Evolutionary conservation across 2,113 vertebrate genomes (phyloP).

Genomic region (Turnix velox): DNA sequence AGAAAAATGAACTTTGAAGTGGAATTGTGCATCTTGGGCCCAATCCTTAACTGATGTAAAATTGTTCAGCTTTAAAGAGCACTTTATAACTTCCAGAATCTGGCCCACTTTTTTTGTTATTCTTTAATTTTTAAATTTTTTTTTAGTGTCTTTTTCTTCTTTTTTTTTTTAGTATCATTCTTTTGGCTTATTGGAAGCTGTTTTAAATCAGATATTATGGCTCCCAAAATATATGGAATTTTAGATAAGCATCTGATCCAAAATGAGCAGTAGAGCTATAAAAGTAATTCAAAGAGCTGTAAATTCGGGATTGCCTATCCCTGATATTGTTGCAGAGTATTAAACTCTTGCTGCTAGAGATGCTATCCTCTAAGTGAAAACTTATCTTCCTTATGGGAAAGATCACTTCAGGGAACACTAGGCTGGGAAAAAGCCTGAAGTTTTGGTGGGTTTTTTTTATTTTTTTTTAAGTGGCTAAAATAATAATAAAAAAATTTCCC

Average conservation of each 20-base stretch:
- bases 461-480: background rate
- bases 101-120: background rate
- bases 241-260: slow-evolving; percentile 44
- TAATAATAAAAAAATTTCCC: background rate
- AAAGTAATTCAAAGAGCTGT: slow-evolving; percentile 49
- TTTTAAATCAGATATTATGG: slow-evolving; percentile 36
- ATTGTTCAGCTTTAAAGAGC: background rate
- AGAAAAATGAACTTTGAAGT: background rate
- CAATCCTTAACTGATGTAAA: background rate
- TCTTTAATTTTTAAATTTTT: background rate
- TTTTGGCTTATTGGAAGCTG: slow-evolving; percentile 9
- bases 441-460: too few relatives aligned
- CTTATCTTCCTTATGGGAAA: slow-evolving; percentile 49
- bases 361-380: slow-evolving; percentile 59
- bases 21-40: background rate
- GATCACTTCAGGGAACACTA: slow-evolving; percentile 39
- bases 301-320: slow-evolving; percentile 44
- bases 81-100: background rate
- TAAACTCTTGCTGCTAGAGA: slow-evolving; percentile 48
- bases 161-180: background rate
- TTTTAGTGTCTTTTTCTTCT: background rate
- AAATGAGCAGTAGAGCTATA: slow-evolving; percentile 49
- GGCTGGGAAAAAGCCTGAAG: background rate
- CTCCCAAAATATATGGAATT: slow-evolving; percentile 38
- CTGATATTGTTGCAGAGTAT: slow-evolving; percentile 52